Evolutionary conservation across 2,113 vertebrate species (phyloP), one percentile per base, ranked within the genome.

Genomic region (Amblyopsis rosae): DNA sequence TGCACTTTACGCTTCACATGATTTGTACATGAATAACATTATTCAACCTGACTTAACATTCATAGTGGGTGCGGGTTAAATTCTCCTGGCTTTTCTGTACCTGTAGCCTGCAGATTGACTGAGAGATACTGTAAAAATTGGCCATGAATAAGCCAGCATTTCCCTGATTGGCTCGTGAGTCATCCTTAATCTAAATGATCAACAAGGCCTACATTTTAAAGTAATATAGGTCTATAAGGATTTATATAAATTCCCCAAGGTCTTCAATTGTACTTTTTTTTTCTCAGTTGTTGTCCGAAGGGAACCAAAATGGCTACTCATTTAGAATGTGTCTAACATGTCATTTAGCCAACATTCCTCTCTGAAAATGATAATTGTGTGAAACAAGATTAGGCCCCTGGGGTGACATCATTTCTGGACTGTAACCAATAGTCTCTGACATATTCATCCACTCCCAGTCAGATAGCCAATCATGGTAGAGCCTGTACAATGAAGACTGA

Each of bases 201-300:
- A 79, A 80, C 82, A 84, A 89, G 81, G 79, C 69, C 76, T 87
- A 89, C 88, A 90, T 92, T 89, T 89, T 88, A 91, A 88, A 91
- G 82, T 71, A 26, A 26, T 26, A 26, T 2, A 73, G 75, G 11
- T 26, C 26, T 26, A 26, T 51, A 11, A 41, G 35, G 7, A 41
- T 51, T 51, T 11, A 51, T 59, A 70, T 72, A 67, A 79, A 10
- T 15, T 51, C 11, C 10, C 49, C 49, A 41, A 41, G 35, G 35
- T 41, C 35, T 41, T 8, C 35, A 41, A 8, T 41, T 8, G 35
- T 41, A 41, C 7, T 41, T 6, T 41, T 6, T 41, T 41, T 41
- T 41, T 41, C 7, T 41, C 35, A 41, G 35, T 41, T 41, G 35
- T 41, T 5, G 35, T 41, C 35, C 6, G 5, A 41, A 41, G 35